Conservation (phyloP, 2,888 invertebrate genomes). For the Bellardia pandia region DNA sequence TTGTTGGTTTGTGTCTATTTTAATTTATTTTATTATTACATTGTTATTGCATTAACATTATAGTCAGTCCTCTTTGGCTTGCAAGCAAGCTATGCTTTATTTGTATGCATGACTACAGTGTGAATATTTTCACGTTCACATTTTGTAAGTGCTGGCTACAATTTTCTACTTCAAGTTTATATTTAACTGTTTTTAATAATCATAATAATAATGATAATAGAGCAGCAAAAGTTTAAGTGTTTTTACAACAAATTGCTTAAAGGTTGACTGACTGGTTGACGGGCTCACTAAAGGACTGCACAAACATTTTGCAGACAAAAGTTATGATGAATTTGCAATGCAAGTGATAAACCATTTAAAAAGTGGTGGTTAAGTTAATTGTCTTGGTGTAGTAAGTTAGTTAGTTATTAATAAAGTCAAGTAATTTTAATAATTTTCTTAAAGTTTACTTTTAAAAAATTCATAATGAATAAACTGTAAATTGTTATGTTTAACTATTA, state of each 20-base stretch:
- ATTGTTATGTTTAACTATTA: too few relatives aligned
- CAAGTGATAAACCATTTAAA: constrained; percentile 20
- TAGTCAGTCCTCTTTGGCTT: background rate
- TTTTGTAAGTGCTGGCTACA: constrained; percentile 38
- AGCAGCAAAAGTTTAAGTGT: constrained; percentile 43
- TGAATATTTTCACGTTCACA: constrained; percentile 14
- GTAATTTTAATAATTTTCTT: background rate
- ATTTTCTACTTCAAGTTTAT: constrained; percentile 45
- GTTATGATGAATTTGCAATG: constrained; percentile 25
- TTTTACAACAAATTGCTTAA: constrained; percentile 61
- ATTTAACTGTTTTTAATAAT: constrained; percentile 49
- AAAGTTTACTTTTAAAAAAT: background rate
- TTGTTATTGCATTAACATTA: constrained; percentile 65
- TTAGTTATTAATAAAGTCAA: background rate
- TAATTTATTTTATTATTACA: constrained; percentile 59
- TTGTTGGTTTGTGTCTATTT: constrained; percentile 35
- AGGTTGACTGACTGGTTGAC: constrained; percentile 36
- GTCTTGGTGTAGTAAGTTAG: background rate
- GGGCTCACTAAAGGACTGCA: background rate
- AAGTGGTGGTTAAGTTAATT: constrained; percentile 33
- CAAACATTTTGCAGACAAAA: constrained; percentile 35
- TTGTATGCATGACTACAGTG: too few relatives aligned
- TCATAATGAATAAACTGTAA: background rate
- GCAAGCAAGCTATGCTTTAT: background rate
- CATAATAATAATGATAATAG: constrained; percentile 39